Conservation (phyloP, 2,113 vertebrate species). For the Phalacrocorax carbo region DNA sequence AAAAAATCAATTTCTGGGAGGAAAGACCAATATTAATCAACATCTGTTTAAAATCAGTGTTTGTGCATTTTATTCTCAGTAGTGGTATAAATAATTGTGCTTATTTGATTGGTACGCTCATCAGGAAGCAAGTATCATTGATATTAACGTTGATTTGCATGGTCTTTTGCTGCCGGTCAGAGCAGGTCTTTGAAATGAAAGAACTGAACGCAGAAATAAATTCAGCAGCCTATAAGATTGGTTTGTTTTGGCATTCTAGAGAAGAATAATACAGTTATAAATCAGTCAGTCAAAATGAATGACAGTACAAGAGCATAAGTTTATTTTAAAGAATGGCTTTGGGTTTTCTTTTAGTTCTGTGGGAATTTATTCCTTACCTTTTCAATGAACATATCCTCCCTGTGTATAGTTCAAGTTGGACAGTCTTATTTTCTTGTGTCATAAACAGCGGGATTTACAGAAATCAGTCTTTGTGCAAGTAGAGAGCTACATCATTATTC, state of each 20-base stretch:
- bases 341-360: not conserved
- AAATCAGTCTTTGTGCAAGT: not conserved
- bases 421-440: not conserved
- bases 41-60: not conserved
- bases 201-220: not conserved
- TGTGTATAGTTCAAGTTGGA: not conserved
- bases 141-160: not conserved
- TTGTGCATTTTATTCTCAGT: not conserved
- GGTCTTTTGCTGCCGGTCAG: not conserved
- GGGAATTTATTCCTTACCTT: not conserved
- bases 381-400: not conserved
- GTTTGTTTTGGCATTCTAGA: not conserved
- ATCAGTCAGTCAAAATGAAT: not conserved
- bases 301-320: not conserved
- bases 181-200: not conserved
- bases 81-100: not conserved
- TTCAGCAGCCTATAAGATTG: not conserved
- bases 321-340: not conserved
- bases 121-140: not conserved
- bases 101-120: slow-evolving; percentile 24
- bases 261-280: not conserved
- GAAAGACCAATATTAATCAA: slow-evolving; percentile 30
- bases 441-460: not conserved
- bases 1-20: slow-evolving; percentile 10
- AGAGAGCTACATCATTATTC: not conserved